phyloP scores from a whole-genome alignment of 2,113 vertebrate genomes.

The Perca flavescens region DNA sequence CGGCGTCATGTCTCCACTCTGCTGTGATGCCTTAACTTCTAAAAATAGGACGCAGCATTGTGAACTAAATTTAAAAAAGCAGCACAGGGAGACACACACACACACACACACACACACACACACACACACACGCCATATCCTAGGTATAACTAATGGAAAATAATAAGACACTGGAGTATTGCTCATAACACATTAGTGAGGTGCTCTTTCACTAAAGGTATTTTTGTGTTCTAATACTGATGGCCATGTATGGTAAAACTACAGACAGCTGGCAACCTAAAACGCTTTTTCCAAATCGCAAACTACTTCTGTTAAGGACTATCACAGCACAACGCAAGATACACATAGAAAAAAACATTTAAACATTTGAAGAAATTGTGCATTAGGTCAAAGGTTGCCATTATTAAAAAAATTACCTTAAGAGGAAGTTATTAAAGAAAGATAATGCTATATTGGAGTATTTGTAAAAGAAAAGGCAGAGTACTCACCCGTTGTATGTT shows the following conservation, averaged over 20 bases:
- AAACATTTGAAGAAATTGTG: not conserved
- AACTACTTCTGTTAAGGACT: constrained; percentile 23
- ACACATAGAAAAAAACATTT: not conserved
- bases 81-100: constrained; percentile 24
- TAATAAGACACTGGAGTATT: not conserved
- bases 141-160: constrained; percentile 18
- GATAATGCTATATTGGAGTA: not conserved
- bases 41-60: constrained; percentile 81
- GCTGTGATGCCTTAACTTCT: constrained; percentile 75
- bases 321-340: constrained; percentile 1
- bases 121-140: not conserved
- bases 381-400: constrained; percentile 58
- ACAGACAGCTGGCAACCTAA: constrained; percentile 39
- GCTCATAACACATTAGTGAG: constrained; percentile 9
- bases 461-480: constrained; percentile 19
- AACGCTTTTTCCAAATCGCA: constrained; percentile 37
- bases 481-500: constrained; percentile 77
- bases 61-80: constrained; percentile 69
- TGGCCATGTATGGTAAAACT: constrained; percentile 69
- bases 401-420: constrained; percentile 1
- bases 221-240: constrained; percentile 36
- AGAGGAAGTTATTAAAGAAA: constrained; percentile 8
- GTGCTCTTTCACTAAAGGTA: constrained; percentile 21
- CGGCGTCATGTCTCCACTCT: constrained; percentile 69
- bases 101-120: not conserved